phyloP scores from a whole-genome alignment of 2,113 vertebrate species.

The Thunnus maccoyii region DNA sequence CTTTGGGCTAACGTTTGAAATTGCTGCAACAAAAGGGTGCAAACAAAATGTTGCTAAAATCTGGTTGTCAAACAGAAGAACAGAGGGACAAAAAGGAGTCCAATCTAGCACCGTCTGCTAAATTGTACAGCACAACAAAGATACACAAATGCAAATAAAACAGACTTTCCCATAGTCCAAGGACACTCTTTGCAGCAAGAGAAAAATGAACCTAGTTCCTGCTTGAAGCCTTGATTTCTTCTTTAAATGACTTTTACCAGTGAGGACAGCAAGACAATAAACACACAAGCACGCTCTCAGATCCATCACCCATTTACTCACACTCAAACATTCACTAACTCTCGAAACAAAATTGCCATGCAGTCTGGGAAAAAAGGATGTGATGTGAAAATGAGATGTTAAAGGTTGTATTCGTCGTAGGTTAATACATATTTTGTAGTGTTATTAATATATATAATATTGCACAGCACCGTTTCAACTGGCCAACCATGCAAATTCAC shows the following conservation, averaged over 20 bases:
- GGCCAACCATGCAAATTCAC: not conserved
- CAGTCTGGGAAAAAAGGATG: not conserved
- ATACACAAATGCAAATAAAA: not conserved
- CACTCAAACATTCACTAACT: slow-evolving; percentile 10
- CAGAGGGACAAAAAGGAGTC: not conserved
- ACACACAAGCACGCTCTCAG: slow-evolving; percentile 6
- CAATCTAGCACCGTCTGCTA: not conserved
- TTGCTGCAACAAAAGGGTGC: not conserved
- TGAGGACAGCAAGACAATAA: slow-evolving; percentile 3
- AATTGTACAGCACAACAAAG: not conserved
- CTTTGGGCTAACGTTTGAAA: not conserved
- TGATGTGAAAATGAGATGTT: not conserved
- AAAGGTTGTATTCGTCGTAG: too few relatives aligned
- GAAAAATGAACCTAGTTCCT: slow-evolving; percentile 8
- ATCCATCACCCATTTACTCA: not conserved
- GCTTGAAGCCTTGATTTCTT: not conserved
- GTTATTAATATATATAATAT: too few relatives aligned
- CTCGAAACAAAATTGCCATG: not conserved
- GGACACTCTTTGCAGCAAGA: not conserved
- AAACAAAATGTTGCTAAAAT: not conserved
- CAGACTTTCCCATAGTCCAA: not conserved
- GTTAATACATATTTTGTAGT: not conserved
- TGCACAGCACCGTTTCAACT: too few relatives aligned
- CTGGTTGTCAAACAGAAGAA: not conserved
- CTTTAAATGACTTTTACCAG: slow-evolving; percentile 11